Percentiles rank a stretch among this genome's conserved stretches.
phyloP scores from a whole-genome alignment of 2,888 invertebrate species.

The Phyto melanocephala region DNA sequence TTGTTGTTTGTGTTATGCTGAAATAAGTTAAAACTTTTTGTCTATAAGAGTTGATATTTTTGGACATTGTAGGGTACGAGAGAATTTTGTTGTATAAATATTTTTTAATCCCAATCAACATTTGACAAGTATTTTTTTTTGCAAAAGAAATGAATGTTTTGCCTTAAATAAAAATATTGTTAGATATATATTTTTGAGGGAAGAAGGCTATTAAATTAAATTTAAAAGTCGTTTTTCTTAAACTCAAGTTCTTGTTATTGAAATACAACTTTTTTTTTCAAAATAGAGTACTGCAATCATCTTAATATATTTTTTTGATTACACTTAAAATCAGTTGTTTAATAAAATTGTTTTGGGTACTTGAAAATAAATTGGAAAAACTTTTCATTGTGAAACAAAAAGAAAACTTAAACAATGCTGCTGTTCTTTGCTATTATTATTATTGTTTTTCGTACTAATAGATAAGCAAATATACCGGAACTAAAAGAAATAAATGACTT shows the following conservation, averaged over 20 bases:
- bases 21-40: not conserved
- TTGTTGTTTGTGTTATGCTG: not conserved
- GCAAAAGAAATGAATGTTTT: not conserved
- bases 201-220: too few relatives aligned
- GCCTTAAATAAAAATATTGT: too few relatives aligned
- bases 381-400: not conserved
- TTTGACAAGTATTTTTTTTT: not conserved
- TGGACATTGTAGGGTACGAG: not conserved
- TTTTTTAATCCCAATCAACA: not conserved
- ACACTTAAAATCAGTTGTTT: not conserved
- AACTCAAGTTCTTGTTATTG: too few relatives aligned
- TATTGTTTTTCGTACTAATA: not conserved
- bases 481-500: conserved; percentile 34
- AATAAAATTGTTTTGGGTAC: not conserved
- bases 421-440: not conserved
- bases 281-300: too few relatives aligned
- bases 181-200: too few relatives aligned
- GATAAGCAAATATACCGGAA: conserved; percentile 34
- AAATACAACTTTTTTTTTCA: too few relatives aligned
- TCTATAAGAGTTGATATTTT: not conserved
- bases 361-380: not conserved
- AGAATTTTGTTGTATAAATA: not conserved
- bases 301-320: too few relatives aligned
- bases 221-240: too few relatives aligned
- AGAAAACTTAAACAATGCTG: not conserved